Conservation (phyloP, 2,888 invertebrate species). For the Lathronympha strigana region DNA sequence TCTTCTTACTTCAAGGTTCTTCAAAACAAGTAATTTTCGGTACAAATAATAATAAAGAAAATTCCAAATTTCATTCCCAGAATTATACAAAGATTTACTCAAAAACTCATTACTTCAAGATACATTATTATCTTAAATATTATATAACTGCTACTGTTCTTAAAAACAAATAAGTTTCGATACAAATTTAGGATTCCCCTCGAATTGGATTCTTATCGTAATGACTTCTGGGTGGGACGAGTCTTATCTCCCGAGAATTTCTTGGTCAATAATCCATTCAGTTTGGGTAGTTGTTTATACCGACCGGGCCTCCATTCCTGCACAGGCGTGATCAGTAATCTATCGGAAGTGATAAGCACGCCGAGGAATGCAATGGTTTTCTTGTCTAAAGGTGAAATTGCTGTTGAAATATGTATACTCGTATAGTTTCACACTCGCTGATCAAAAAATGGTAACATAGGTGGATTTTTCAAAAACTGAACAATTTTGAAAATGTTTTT, state of each 20-base stretch:
- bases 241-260: conserved; percentile 39
- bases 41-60: too few relatives aligned
- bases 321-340: conserved; percentile 56
- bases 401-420: conserved; percentile 15
- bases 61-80: too few relatives aligned
- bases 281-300: conserved; percentile 53
- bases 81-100: too few relatives aligned
- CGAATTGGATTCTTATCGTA: conserved; percentile 30
- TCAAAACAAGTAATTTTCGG: too few relatives aligned
- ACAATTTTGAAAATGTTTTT: too few relatives aligned
- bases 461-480: too few relatives aligned
- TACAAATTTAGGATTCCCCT: conserved; percentile 19
- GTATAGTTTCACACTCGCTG: too few relatives aligned
- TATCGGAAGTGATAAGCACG: conserved; percentile 61
- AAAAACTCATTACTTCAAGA: not conserved
- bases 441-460: not conserved
- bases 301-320: conserved; percentile 43
- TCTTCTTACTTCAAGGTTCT: too few relatives aligned
- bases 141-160: not conserved
- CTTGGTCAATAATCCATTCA: conserved; percentile 48
- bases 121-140: not conserved
- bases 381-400: conserved; percentile 28
- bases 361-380: conserved; percentile 46
- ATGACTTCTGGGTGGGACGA: conserved; percentile 30
- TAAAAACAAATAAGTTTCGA: conserved; percentile 20